Percentiles rank a stretch among this genome's conserved stretches.
Evolutionary conservation across 2,797 vertebrate species (phyloP).

Genomic region (Synanceia verrucosa): DNA sequence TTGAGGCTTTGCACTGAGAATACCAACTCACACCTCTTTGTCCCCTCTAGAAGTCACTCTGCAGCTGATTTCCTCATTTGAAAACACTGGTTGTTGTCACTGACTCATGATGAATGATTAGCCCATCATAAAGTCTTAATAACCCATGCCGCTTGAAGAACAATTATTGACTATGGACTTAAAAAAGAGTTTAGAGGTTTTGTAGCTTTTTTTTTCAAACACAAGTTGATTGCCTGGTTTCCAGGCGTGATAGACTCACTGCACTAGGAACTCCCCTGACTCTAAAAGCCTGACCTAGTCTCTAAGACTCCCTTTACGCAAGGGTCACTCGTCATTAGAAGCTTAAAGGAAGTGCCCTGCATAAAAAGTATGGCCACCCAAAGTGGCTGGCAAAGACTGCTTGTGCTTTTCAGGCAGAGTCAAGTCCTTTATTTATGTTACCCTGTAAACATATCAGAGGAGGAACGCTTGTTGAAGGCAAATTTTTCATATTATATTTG

Average conservation of each 20-base stretch:
- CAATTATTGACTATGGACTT: constrained; percentile 48
- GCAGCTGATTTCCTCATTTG: constrained; percentile 39
- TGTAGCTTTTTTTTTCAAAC: constrained; percentile 67
- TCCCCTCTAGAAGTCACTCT: constrained; percentile 59
- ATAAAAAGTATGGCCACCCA: constrained; percentile 86
- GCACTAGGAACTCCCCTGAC: constrained; percentile 81
- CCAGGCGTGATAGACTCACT: constrained; percentile 81
- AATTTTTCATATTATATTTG: constrained; percentile 8
- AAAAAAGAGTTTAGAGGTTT: constrained; percentile 47
- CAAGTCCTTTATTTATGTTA: constrained; percentile 72
- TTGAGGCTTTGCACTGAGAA: constrained; percentile 60
- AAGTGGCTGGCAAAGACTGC: constrained; percentile 78
- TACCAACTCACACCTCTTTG: constrained; percentile 75
- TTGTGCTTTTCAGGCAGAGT: constrained; percentile 69
- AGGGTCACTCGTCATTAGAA: constrained; percentile 87
- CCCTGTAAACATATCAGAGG: constrained; percentile 63
- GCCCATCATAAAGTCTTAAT: constrained; percentile 66
- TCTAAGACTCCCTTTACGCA: constrained; percentile 83
- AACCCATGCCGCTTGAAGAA: constrained; percentile 61
- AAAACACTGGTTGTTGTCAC: constrained; percentile 37
- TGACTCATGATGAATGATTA: constrained; percentile 57
- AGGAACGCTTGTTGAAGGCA: constrained; percentile 31
- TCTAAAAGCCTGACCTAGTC: constrained; percentile 82
- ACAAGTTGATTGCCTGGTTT: constrained; percentile 74
- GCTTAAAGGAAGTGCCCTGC: constrained; percentile 80